Evolutionary conservation across 2,113 vertebrate species (phyloP).

Genomic region (Chloebia gouldiae): DNA sequence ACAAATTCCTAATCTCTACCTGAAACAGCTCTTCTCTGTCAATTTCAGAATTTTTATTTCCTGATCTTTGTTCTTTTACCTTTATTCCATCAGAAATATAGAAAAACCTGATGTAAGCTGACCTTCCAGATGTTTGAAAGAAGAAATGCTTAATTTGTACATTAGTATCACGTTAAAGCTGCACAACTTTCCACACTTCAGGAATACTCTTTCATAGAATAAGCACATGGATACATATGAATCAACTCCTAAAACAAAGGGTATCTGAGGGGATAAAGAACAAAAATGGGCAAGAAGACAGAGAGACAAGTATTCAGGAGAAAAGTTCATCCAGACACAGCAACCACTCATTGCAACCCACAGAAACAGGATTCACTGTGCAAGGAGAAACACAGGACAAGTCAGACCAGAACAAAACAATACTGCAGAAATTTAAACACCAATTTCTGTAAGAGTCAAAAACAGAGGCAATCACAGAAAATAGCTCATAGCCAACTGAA

Average conservation of each 20-base stretch:
- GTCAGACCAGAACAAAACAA: neutral
- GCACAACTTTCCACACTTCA: neutral
- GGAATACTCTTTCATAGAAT: neutral
- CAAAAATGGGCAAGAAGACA: neutral
- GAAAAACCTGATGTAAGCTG: neutral
- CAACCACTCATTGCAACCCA: neutral
- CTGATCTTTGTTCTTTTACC: neutral
- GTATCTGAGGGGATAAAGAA: neutral
- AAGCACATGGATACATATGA: rapidly evolving
- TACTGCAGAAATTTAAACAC: neutral
- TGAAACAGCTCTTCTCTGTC: neutral
- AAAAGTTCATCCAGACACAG: neutral
- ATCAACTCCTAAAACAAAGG: neutral
- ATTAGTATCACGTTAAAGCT: neutral
- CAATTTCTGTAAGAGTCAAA: neutral
- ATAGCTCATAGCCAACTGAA: neutral
- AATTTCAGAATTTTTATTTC: neutral
- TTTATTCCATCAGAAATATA: neutral
- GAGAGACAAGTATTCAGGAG: no score
- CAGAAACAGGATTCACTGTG: neutral
- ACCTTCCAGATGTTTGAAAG: neutral
- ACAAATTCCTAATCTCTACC: neutral
- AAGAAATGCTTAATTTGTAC: neutral
- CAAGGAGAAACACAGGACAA: neutral
- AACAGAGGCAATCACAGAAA: neutral